Conservation (phyloP, 2,797 vertebrate species). For the Hydrolagus colliei region DNA sequence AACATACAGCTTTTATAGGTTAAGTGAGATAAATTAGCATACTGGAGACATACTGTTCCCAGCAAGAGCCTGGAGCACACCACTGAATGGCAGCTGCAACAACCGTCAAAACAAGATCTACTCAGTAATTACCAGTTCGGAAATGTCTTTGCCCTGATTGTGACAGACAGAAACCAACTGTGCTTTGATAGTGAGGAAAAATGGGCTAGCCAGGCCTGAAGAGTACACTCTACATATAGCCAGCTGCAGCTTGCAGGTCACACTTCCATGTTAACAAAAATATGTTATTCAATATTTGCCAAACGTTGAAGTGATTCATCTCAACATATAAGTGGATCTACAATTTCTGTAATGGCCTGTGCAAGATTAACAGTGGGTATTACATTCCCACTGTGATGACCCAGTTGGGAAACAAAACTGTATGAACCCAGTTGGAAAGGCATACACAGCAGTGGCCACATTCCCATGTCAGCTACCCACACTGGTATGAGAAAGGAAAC, state of each 20-base stretch:
- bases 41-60: slow-evolving; percentile 44
- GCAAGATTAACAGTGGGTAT: slow-evolving; percentile 54
- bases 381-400: slow-evolving; percentile 41
- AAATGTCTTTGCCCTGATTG: slow-evolving; percentile 53
- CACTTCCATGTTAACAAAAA: slow-evolving; percentile 48
- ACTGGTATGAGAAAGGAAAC: slow-evolving; percentile 37
- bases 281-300: slow-evolving; percentile 50
- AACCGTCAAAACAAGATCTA: slow-evolving; percentile 49
- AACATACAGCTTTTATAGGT: slow-evolving; percentile 45
- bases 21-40: slow-evolving; percentile 52
- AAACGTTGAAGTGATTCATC: slow-evolving; percentile 57
- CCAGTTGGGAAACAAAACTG: slow-evolving; percentile 40
- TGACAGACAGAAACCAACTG: slow-evolving; percentile 56
- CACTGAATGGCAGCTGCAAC: slow-evolving; percentile 52
- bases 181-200: slow-evolving; percentile 40
- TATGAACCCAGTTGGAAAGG: slow-evolving; percentile 36
- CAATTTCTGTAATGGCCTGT: slow-evolving; percentile 48
- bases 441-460: slow-evolving; percentile 36
- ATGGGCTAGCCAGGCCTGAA: slow-evolving; percentile 43
- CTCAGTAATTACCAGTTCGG: slow-evolving; percentile 51
- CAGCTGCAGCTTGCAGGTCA: slow-evolving; percentile 54
- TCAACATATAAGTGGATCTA: slow-evolving; percentile 53
- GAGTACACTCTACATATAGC: slow-evolving; percentile 43
- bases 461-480: slow-evolving; percentile 42
- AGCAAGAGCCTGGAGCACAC: slow-evolving; percentile 49